Evolutionary conservation across 2,888 invertebrate species (phyloP).

Genomic region (Caenorhabditis auriculariae): DNA sequence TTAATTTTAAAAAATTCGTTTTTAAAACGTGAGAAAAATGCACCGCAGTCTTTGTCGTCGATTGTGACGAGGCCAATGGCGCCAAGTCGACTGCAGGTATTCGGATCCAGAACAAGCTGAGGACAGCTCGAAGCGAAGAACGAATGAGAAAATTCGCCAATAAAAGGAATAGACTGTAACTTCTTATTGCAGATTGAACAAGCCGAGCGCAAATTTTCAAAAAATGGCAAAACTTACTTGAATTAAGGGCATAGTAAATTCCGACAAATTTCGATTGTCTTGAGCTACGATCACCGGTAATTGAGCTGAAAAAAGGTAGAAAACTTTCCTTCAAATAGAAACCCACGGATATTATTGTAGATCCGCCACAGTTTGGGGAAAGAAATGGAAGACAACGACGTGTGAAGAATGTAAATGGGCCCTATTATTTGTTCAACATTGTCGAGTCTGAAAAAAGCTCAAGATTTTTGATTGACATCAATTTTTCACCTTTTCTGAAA

Average conservation of each 20-base stretch:
- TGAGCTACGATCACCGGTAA: conserved; percentile 18
- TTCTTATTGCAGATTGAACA: neutral
- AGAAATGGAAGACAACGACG: conserved; percentile 6
- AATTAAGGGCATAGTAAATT: too few species aligned
- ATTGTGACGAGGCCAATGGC: too few species aligned
- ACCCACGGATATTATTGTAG: conserved; percentile 21
- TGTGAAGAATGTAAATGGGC: conserved; percentile 12
- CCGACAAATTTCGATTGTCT: conserved; percentile 8
- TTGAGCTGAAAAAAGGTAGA: conserved; percentile 12
- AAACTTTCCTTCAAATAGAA: neutral
- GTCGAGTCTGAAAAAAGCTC: too few species aligned
- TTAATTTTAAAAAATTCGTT: too few species aligned
- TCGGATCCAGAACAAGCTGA: too few species aligned
- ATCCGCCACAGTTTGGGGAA: conserved; percentile 18
- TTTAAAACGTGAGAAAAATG: too few species aligned
- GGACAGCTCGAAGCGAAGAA: conserved; percentile 16
- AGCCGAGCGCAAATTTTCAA: conserved; percentile 3
- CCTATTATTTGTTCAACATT: conserved; percentile 21
- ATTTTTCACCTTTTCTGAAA: conserved; percentile 10
- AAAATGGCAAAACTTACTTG: too few species aligned
- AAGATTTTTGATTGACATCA: too few species aligned
- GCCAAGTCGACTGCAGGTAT: too few species aligned
- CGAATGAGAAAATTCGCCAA: conserved; percentile 10
- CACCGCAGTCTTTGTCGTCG: too few species aligned
- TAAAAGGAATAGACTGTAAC: conserved; percentile 12